Base-by-base conservation (phyloP, 1,140 invertebrate genomes). In the Drosophila pallidifrons region DNA sequence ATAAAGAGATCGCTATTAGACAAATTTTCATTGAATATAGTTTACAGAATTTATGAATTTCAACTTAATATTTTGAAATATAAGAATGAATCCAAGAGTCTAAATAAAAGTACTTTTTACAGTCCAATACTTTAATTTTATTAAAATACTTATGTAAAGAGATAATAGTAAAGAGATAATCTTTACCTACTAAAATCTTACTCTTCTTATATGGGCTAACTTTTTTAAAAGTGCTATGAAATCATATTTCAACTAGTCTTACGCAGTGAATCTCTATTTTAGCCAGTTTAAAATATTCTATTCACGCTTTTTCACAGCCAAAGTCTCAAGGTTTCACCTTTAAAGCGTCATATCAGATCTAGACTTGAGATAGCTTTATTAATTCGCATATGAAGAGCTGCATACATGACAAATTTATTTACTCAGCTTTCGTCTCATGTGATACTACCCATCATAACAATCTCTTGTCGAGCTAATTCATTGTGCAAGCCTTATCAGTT, bases 401-500 rank as follows among this genome's bases (percentile, higher is more conserved):
- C 49, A 30, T 16, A 16, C 13, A 16, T 38, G 13, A 55, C 15
- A 38, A n/a, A 52, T 32, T 57, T 54, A 15, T 35, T 7, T 35
- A 28, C 3, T 1, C n/a, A n/a, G n/a, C n/a, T n/a, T n/a, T n/a
- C n/a, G n/a, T n/a, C 30, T 55, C 54, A 57, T 57, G 35, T 55
- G 52, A 55, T 38, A 16, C 32, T 10, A 15, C 3, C n/a, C 7
- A 20, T 20, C 25, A 13, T 35, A 5, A 55, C 52, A 52, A 30
- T 52, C 8, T 8, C 35, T 3, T 38, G 6, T 8, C 3, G 5
- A 8, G 7, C 8, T 41, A 57, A 57, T 41, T 38, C 15, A 20
- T 5, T 41, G 20, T 54, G 5, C 20, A 41, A 43, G 2, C 20
- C 52, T 72, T 74, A 74, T 74, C 71, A 61, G 52, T 71, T 45